Conservation (phyloP, 2,113 vertebrate species). For the Piprites chloris region DNA sequence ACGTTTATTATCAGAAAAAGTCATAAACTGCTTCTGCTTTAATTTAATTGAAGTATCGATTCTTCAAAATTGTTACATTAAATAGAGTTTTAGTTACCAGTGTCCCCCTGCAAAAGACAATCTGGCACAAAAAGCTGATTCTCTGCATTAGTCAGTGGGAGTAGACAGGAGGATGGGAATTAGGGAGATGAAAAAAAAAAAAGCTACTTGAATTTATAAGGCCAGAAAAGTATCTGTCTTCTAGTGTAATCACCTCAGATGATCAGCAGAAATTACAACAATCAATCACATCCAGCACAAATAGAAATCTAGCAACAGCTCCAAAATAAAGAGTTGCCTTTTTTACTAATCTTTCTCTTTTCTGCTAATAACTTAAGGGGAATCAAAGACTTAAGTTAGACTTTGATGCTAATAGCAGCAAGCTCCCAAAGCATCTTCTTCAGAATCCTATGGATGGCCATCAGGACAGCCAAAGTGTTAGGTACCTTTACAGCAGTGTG, state of each 20-base stretch:
- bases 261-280: not conserved
- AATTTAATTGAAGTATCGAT: not conserved
- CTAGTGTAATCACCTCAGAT: not conserved
- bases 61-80: not conserved
- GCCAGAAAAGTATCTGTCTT: not conserved
- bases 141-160: not conserved
- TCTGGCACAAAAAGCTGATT: not conserved
- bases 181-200: conserved; percentile 22
- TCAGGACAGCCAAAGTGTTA: not conserved
- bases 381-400: not conserved
- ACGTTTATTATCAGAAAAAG: not conserved
- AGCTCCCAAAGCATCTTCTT: not conserved
- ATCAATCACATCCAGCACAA: not conserved
- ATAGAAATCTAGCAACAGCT: not conserved
- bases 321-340: not conserved
- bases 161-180: not conserved
- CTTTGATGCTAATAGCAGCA: not conserved
- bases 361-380: not conserved
- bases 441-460: not conserved
- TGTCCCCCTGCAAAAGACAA: not conserved
- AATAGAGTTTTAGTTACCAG: not conserved
- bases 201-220: not conserved
- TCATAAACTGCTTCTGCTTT: not conserved
- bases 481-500: not conserved
- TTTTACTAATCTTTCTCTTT: not conserved